phyloP scores from a whole-genome alignment of 2,888 invertebrate genomes.

The Sceliomorpha sp. region DNA sequence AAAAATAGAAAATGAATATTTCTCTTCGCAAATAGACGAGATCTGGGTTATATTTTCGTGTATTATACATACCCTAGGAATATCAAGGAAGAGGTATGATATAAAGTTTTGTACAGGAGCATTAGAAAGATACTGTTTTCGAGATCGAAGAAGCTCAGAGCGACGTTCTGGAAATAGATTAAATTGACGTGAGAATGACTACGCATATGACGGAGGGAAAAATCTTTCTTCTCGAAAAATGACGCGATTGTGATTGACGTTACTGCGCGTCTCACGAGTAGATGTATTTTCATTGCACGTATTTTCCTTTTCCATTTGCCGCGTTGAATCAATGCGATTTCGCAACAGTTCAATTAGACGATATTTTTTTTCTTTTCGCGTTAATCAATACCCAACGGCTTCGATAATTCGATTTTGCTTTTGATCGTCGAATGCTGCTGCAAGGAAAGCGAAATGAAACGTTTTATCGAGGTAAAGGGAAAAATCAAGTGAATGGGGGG shows the following conservation, averaged over 20 bases:
- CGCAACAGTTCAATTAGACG: conserved; percentile 2
- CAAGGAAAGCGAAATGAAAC: conserved; percentile 36
- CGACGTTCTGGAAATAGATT: not conserved
- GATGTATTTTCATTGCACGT: too few species aligned
- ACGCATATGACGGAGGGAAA: conserved; percentile 2
- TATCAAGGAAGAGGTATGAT: not conserved
- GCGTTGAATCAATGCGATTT: too few species aligned
- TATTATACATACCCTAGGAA: conserved; percentile 4
- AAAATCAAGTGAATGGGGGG: conserved; percentile 12
- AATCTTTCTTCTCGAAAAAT: too few species aligned
- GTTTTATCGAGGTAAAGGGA: conserved; percentile 11
- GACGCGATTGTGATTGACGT: conserved; percentile 5
- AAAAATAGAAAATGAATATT: not conserved
- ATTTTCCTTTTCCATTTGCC: too few species aligned
- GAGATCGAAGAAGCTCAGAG: not conserved
- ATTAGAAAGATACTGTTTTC: conserved; percentile 1
- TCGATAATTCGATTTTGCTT: conserved; percentile 43
- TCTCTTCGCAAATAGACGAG: conserved; percentile 7
- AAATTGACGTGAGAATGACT: conserved; percentile 5
- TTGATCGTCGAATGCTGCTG: conserved; percentile 39
- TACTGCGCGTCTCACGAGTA: too few species aligned
- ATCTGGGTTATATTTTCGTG: conserved; percentile 2
- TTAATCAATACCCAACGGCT: conserved; percentile 32
- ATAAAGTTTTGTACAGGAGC: not conserved
- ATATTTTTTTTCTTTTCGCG: conserved; percentile 8